phyloP scores from a whole-genome alignment of 2,797 vertebrate species.

The Oreochromis mossambicus region DNA sequence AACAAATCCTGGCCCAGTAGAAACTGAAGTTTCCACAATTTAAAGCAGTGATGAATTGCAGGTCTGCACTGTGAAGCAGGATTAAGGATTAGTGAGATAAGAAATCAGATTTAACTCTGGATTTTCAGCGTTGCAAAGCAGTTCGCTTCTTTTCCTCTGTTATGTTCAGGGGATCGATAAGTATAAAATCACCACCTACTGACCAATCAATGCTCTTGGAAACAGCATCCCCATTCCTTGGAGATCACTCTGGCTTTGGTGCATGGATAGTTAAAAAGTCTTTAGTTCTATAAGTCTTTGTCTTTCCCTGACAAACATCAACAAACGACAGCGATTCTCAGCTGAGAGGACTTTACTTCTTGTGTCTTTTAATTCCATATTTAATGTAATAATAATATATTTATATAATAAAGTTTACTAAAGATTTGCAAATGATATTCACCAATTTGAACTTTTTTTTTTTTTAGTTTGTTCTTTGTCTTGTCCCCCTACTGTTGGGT shows the following conservation, averaged over 20 bases:
- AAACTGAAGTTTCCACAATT: neutral
- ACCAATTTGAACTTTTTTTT: neutral
- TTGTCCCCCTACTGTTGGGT: neutral
- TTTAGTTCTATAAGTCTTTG: neutral
- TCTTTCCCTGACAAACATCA: neutral
- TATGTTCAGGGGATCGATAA: neutral
- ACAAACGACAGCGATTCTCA: neutral
- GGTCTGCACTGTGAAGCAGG: neutral
- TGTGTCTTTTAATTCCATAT: neutral
- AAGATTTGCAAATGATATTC: neutral
- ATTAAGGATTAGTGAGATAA: neutral
- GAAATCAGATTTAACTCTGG: neutral
- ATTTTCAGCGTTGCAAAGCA: neutral
- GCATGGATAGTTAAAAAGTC: neutral
- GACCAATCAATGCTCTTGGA: neutral
- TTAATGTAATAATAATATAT: neutral
- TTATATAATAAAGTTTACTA: neutral
- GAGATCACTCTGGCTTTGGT: neutral
- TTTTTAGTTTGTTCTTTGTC: neutral
- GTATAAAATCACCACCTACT: neutral
- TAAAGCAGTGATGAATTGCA: neutral
- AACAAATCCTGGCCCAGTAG: neutral
- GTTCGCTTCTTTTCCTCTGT: neutral
- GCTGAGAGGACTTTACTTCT: neutral
- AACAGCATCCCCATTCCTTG: neutral